phyloP scores from a whole-genome alignment of 2,797 vertebrate genomes.

The Epinephelus malabaricus region DNA sequence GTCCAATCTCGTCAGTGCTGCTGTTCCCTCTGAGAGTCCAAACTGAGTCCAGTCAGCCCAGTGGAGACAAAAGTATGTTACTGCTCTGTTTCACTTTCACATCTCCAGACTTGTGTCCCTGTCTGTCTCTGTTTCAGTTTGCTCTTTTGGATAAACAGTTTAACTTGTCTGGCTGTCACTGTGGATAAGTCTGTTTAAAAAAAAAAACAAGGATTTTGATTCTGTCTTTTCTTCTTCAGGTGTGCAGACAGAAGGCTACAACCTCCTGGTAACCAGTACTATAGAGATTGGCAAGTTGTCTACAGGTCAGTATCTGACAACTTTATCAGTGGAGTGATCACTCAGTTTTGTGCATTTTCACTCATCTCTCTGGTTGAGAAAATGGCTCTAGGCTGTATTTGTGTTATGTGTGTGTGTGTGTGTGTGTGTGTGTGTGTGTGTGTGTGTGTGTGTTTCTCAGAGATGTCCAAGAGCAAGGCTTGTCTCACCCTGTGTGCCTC shows the following conservation, averaged over 20 bases:
- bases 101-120: not conserved
- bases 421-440: not conserved
- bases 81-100: not conserved
- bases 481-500: conserved; percentile 84
- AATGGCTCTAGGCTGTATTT: not conserved
- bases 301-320: conserved; percentile 84
- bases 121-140: not conserved
- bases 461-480: conserved; percentile 87
- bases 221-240: conserved; percentile 59
- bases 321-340: not conserved
- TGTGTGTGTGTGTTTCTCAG: conserved; percentile 75
- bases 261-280: conserved; percentile 90
- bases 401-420: conserved; percentile 31
- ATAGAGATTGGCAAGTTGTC: conserved; percentile 92
- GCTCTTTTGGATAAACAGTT: not conserved
- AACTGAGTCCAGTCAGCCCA: conserved; percentile 19
- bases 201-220: not conserved
- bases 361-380: not conserved
- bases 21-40: conserved; percentile 83
- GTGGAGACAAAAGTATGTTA: conserved; percentile 55
- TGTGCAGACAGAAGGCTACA: conserved; percentile 77
- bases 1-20: conserved; percentile 91
- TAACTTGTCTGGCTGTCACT: not conserved
- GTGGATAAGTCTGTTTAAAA: not conserved
- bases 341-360: not conserved